These are phyloP conservation scores for Mobula birostris DNA, from an alignment of 2,113 vertebrate genomes.

Conservation along the genomic window DNA sequence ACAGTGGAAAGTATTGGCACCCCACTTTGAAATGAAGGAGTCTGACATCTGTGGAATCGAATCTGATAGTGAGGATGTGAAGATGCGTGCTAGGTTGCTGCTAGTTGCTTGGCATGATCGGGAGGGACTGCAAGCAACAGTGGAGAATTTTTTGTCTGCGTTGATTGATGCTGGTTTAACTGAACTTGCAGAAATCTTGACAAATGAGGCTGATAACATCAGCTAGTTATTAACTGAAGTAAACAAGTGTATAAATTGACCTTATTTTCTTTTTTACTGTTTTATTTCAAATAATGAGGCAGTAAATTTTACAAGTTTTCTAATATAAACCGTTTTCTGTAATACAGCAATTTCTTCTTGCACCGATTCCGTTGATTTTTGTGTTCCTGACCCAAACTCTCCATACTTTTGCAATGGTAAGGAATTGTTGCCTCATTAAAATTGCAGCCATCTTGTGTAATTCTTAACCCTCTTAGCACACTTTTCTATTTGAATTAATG, in stretches of 20 bases:
- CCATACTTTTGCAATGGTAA: neutral
- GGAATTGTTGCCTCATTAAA: neutral
- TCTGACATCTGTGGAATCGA: constrained; percentile 84
- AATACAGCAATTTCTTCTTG: neutral
- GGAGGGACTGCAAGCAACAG: constrained; percentile 75
- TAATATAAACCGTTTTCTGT: constrained; percentile 38
- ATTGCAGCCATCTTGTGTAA: neutral
- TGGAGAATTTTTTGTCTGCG: constrained; percentile 68
- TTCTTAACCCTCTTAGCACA: neutral
- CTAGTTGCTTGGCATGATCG: constrained; percentile 94
- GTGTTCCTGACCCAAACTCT: neutral
- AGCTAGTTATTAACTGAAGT: constrained; percentile 1
- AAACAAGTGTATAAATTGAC: constrained; percentile 25
- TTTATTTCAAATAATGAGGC: neutral
- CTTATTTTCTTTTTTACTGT: neutral
- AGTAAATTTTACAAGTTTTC: neutral
- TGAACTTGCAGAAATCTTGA: constrained; percentile 71
- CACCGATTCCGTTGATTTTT: neutral
- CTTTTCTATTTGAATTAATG: neutral
- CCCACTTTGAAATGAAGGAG: constrained; percentile 85
- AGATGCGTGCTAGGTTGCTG: constrained; percentile 87
- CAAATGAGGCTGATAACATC: constrained; percentile 53
- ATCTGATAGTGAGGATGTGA: constrained; percentile 79
- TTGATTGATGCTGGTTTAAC: constrained; percentile 69
- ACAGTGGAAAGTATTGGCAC: constrained; percentile 78